Percentiles rank a stretch among this genome's conserved stretches.
These are phyloP conservation scores for Agrenia bidenticulata DNA, from an alignment of 2,888 invertebrate species.

Conservation along the genomic window DNA sequence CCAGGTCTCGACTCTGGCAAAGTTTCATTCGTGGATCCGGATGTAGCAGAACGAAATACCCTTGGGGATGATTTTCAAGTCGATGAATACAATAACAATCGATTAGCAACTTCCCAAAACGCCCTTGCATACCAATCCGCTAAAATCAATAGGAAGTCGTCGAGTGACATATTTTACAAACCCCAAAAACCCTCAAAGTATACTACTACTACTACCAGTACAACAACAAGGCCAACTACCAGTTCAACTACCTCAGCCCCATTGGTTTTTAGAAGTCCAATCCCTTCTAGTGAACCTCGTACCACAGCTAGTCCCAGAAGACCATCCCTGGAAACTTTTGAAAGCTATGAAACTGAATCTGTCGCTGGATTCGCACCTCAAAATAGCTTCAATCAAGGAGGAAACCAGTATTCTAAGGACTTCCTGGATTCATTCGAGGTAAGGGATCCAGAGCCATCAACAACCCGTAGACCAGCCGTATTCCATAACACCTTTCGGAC, in stretches of 20 bases:
- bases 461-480: constrained; percentile 31
- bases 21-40: constrained; percentile 39
- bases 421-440: constrained; percentile 33
- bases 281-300: neutral
- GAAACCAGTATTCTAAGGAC: constrained; percentile 19
- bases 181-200: constrained; percentile 22
- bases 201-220: constrained; percentile 32
- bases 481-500: constrained; percentile 52
- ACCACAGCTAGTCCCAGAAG: constrained; percentile 25
- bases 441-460: constrained; percentile 18
- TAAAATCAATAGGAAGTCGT: constrained; percentile 23
- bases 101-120: constrained; percentile 45
- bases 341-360: constrained; percentile 39
- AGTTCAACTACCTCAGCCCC: constrained; percentile 28
- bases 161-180: constrained; percentile 37
- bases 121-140: constrained; percentile 28
- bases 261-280: constrained; percentile 13
- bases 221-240: constrained; percentile 30
- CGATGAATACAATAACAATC: constrained; percentile 52
- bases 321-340: constrained; percentile 40
- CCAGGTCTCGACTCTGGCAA: constrained; percentile 39
- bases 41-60: constrained; percentile 48
- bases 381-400: constrained; percentile 8
- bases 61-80: constrained; percentile 52
- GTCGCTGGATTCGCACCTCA: constrained; percentile 29